phyloP scores from a whole-genome alignment of 2,888 invertebrate species.

The Phaedon cochleariae region DNA sequence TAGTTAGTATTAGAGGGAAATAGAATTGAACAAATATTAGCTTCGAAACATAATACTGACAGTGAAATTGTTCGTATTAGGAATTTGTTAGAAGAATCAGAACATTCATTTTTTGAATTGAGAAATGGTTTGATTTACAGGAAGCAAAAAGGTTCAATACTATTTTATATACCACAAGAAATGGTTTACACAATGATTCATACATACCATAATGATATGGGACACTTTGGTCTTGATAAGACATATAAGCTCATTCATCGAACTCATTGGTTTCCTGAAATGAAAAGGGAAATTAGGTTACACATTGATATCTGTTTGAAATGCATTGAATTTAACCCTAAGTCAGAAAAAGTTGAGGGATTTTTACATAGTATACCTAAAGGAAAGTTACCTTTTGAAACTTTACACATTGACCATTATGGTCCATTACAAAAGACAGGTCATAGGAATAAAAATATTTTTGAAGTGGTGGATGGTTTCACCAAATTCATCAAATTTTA shows the following conservation, averaged over 20 bases:
- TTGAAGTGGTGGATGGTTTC: conserved; percentile 23
- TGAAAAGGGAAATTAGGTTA: too few species aligned
- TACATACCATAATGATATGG: conserved; percentile 31
- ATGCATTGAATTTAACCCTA: conserved; percentile 19
- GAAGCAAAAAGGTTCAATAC: conserved; percentile 21
- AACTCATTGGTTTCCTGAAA: too few species aligned
- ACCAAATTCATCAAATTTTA: conserved; percentile 21
- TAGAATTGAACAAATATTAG: conserved; percentile 30
- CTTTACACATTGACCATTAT: conserved; percentile 18
- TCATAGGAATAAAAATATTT: conserved; percentile 13
- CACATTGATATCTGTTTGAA: conserved; percentile 17
- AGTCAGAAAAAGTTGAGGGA: conserved; percentile 16
- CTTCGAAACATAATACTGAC: conserved; percentile 20
- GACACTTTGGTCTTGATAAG: conserved; percentile 35
- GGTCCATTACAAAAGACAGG: conserved; percentile 10
- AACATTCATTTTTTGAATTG: conserved; percentile 31
- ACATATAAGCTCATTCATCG: conserved; percentile 12
- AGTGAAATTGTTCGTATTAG: neutral
- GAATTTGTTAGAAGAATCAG: conserved; percentile 6
- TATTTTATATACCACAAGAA: conserved; percentile 34
- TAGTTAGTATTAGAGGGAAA: conserved; percentile 34
- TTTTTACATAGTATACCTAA: conserved; percentile 15
- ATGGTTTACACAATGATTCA: conserved; percentile 28
- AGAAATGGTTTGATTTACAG: conserved; percentile 32
- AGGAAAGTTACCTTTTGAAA: conserved; percentile 12